Evolutionary conservation across 1,140 invertebrate genomes (phyloP), one percentile per base, ranked within the genome.

Genomic region (Lasioglossum baleicum): DNA sequence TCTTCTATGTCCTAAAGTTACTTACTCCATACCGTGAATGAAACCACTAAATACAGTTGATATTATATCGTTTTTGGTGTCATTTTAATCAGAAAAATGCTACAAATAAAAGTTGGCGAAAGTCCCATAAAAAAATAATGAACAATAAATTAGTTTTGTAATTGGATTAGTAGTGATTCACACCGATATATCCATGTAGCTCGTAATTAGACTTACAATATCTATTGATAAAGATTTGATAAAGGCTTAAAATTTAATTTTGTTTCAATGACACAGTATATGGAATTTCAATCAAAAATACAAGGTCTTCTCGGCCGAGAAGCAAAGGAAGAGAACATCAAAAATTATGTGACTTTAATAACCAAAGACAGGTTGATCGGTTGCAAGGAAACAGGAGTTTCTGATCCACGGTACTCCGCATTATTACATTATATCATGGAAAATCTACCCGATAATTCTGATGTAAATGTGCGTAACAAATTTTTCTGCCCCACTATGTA

Each of bases 241-340:
- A 53, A 15, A 53, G 13, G 13, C 15, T n/a, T 56, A 56, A 56
- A 6, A 15, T 58, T 58, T 40, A 0, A 20, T 61, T 31, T 60
- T 35, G 64, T 35, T 35, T 10, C 3, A 42, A 63, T 79, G 13
- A 63, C 51, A 56, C 63, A 91, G 90, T 91, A 84, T 40, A 87
- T 87, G 87, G 84, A 88, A 44, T 90, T 91, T 58, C 84, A 89
- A 78, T 51, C 42, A 13, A 88, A 84, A 35, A 65, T 90, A n/a
- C 85, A 86, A 61, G 82, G 67, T 15, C 31, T 64, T 7, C 66
- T 90, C 44, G 90, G 90, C 2, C 78, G 56, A 22, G 72, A 86
- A 65, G 85, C 84, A 20, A 88, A 88, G 53, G 83, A 88, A 17
- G 84, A 90, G 0, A 81, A 75, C 15, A 75, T 91, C 40, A 83